Conservation (phyloP, 2,113 vertebrate genomes). For the Crocuta crocuta region DNA sequence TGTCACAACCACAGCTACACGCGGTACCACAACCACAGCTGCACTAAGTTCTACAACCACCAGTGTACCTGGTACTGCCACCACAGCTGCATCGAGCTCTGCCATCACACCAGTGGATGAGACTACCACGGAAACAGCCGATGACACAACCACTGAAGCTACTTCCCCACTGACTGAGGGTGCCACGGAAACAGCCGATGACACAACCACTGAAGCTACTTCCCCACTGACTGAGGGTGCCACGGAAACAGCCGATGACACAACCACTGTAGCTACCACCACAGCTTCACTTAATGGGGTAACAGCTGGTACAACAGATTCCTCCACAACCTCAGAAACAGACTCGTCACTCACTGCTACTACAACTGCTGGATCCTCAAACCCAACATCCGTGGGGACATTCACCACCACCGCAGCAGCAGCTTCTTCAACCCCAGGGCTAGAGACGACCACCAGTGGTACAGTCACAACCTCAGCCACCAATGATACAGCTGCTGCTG, state of each 20-base stretch:
- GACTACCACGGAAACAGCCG: neutral
- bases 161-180: neutral
- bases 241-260: neutral
- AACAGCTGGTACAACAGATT: neutral
- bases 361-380: neutral
- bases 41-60: neutral
- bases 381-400: neutral
- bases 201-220: neutral
- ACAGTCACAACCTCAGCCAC: neutral
- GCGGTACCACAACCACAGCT: neutral
- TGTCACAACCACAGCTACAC: neutral
- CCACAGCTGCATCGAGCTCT: neutral
- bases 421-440: neutral
- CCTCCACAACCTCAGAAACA: neutral
- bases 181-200: neutral
- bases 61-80: neutral
- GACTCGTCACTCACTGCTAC: neutral
- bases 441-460: neutral
- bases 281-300: neutral
- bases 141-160: neutral
- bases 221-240: neutral
- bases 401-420: neutral
- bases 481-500: neutral
- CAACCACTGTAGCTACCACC: neutral
- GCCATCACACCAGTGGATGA: neutral